These are phyloP conservation scores for Ectemnius cavifrons DNA, from an alignment of 2,888 invertebrate genomes.

Conservation along the genomic window DNA sequence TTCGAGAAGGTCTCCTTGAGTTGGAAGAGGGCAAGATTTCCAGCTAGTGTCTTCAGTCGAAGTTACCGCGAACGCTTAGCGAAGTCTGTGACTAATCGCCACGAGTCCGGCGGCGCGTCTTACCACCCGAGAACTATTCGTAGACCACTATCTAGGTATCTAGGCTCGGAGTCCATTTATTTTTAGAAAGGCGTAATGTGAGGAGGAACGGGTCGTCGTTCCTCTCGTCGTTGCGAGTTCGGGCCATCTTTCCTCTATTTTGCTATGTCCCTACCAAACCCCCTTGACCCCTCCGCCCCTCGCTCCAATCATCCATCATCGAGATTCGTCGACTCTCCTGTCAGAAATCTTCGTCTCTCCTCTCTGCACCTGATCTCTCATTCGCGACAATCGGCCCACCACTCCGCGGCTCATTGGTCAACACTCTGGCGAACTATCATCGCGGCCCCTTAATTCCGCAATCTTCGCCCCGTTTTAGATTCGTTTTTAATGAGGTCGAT, in stretches of 20 bases:
- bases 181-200: constrained; percentile 78
- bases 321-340: background rate
- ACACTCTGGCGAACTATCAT: too few relatives aligned
- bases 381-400: too few relatives aligned
- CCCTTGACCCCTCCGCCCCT: background rate
- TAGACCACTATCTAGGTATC: constrained; percentile 78
- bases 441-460: background rate
- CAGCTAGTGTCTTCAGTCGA: background rate
- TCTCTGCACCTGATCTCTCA: too few relatives aligned
- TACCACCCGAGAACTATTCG: constrained; percentile 72
- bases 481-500: constrained; percentile 2
- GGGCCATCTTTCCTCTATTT: constrained; percentile 43
- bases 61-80: constrained; percentile 4
- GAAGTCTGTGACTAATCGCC: constrained; percentile 64
- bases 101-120: constrained; percentile 62
- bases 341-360: background rate
- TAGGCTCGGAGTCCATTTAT: constrained; percentile 77
- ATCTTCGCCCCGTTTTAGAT: background rate
- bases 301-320: background rate
- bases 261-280: background rate
- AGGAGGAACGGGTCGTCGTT: constrained; percentile 70
- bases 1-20: background rate
- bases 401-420: too few relatives aligned
- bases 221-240: constrained; percentile 29
- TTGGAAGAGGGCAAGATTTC: background rate